Conservation (phyloP, 2,797 vertebrate species). For the Pachyuromys duprasi region DNA sequence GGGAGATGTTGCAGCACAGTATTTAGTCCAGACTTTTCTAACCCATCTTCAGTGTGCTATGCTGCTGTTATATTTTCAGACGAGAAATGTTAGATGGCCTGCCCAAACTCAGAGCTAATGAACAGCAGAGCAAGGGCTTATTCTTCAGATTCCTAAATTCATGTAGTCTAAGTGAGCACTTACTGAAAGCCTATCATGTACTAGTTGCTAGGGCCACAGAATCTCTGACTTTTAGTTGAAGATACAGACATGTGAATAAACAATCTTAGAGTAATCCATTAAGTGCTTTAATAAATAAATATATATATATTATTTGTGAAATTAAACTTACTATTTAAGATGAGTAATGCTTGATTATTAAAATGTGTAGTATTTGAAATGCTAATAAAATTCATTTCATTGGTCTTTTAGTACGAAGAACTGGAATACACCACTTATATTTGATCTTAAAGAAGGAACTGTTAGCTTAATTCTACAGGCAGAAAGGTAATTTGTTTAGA, state of each 20-base stretch:
- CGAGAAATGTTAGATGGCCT: constrained; percentile 20
- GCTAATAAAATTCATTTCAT: constrained; percentile 58
- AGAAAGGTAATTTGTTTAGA: constrained; percentile 91
- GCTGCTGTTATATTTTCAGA: neutral
- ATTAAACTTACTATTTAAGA: constrained; percentile 45
- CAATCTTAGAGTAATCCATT: neutral
- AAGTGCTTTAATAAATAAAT: constrained; percentile 26
- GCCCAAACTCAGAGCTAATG: constrained; percentile 23
- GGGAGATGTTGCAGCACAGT: neutral
- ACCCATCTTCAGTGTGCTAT: neutral
- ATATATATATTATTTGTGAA: neutral
- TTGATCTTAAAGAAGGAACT: constrained; percentile 97
- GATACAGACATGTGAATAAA: neutral
- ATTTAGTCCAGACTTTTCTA: neutral
- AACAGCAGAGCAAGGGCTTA: neutral
- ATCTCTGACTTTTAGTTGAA: neutral
- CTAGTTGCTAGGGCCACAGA: neutral
- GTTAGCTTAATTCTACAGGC: constrained; percentile 97
- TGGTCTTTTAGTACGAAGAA: constrained; percentile 92
- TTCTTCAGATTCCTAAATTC: constrained; percentile 1
- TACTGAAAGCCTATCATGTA: neutral
- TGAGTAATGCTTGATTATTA: constrained; percentile 23
- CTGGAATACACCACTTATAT: constrained; percentile 99
- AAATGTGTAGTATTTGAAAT: neutral
- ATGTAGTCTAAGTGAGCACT: neutral